Evolutionary conservation across 2,113 vertebrate genomes (phyloP), one percentile per base, ranked within the genome.

Genomic region (Sinocyclocheilus anshuiensis): DNA sequence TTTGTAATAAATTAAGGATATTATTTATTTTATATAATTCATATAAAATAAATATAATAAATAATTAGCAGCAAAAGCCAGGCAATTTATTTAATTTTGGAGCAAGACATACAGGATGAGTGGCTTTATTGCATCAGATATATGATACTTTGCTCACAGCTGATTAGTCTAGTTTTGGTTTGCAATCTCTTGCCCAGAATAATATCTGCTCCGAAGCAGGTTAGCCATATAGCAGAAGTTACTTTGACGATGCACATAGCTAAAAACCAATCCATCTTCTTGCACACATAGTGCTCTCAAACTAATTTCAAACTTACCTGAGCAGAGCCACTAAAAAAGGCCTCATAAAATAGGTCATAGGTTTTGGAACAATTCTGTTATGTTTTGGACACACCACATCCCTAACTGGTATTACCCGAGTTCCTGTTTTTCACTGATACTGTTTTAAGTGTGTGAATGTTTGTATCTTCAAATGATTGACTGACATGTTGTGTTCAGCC

Each of bases 401-500:
- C 67, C 16, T 76, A 76, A 33, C 3, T 18, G 6, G 67, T 76
- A 10, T n/a, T n/a, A 42, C 20, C 20, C 1, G 3, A 77, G 12
- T 29, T 57, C 22, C 3, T 24, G 7, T 45, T 63, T 29, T 26
- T 48, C 6, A 80, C 8, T 42, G 33, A 11, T 63, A 9, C 16
- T 80, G 10, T 61, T 50, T 48, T n/a, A 33, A 50, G 75, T 50
- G 42, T 50, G 42, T 69, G 76, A 61, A 63, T 79, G 39, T 67
- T 45, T 67, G 7, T 77, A 11, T 81, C n/a, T 11, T 6, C 20
- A 48, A 42, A 81, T 67, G 79, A 81, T 36, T 77, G 71, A 29
- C 9, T 76, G 83, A 77, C 36, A 45, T 72, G 15, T 79, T 42
- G 20, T 4, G 63, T 18, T 87, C 29, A 77, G 42, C 57, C 48